Evolutionary conservation across 2,797 vertebrate genomes (phyloP), one percentile per base, ranked within the genome.

Genomic region (Pelodytes ibericus): DNA sequence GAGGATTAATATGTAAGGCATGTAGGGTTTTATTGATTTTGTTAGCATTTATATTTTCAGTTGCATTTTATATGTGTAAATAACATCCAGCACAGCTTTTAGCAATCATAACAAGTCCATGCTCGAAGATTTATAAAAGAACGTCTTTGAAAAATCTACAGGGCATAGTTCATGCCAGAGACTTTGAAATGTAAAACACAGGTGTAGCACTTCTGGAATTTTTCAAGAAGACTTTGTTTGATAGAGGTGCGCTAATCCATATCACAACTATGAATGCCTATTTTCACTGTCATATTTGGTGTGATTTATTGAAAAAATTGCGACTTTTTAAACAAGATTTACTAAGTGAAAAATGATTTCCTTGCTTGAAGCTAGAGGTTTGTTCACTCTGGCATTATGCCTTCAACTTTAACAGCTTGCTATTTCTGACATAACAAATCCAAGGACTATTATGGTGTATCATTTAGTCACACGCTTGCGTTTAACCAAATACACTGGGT

Each of bases 41-140:
- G n/a, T n/a, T n/a, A n/a, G n/a, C 33, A 36, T 5, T 6, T 36
- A 36, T 36, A 36, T 47, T 13, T 18, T 62, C 39, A 57, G 58
- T 25, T 47, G 18, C 24, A 49, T 31, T 47, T 47, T 58, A 16
- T 58, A 18, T 77, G 39, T 59, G 67, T 41, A 64, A 76, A 63
- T 62, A 69, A 29, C 33, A 25, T 60, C 66, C 41, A 47, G 36
- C 20, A 26, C 51, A 59, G 39, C 88, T 91, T 92, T 82, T 85
- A 86, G 86, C 78, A 84, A 90, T 91, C 74, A 87, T 93, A 90
- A 88, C 88, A 87, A 83, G 88, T 75, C 79, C 81, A 72, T 89
- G 87, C 88, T 88, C 88, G 87, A 86, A 85, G 72, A 72, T 61
- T 60, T 44, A 84, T 64, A 81, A 82, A 79, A 80, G 79, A 83